Evolutionary conservation across 2,113 vertebrate genomes (phyloP).

Genomic region (Aphelocoma coerulescens): DNA sequence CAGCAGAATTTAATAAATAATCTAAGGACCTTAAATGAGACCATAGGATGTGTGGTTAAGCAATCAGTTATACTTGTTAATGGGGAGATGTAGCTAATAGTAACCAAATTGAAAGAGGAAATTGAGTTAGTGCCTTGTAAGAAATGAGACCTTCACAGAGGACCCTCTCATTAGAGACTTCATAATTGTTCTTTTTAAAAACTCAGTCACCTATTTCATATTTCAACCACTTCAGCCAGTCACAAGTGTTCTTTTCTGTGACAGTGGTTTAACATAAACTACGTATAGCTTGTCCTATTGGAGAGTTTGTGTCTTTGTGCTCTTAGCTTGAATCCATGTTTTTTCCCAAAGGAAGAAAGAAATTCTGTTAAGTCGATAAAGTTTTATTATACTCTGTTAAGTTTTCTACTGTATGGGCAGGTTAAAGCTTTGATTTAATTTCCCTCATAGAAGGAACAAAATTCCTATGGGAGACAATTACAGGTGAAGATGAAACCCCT

Average conservation of each 20-base stretch:
- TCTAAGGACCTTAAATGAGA: neutral
- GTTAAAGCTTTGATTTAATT: neutral
- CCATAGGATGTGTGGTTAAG: neutral
- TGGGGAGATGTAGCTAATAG: neutral
- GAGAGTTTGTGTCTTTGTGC: neutral
- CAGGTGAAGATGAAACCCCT: neutral
- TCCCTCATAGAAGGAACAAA: neutral
- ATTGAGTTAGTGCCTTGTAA: neutral
- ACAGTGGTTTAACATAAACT: neutral
- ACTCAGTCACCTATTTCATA: neutral
- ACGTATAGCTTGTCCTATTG: neutral
- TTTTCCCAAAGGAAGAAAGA: neutral
- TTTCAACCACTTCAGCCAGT: neutral
- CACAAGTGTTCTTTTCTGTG: neutral
- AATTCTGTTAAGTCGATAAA: neutral
- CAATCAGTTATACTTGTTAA: constrained; percentile 1
- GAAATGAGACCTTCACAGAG: neutral
- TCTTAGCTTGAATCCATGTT: neutral
- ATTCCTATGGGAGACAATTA: neutral
- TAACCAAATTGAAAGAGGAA: constrained; percentile 26
- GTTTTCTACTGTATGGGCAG: neutral
- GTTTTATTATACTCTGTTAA: neutral
- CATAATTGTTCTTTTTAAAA: neutral
- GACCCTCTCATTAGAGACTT: neutral
- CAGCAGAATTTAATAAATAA: neutral